Evolutionary conservation across 2,888 invertebrate species (phyloP).

Genomic region (Yponomeuta cagnagella): DNA sequence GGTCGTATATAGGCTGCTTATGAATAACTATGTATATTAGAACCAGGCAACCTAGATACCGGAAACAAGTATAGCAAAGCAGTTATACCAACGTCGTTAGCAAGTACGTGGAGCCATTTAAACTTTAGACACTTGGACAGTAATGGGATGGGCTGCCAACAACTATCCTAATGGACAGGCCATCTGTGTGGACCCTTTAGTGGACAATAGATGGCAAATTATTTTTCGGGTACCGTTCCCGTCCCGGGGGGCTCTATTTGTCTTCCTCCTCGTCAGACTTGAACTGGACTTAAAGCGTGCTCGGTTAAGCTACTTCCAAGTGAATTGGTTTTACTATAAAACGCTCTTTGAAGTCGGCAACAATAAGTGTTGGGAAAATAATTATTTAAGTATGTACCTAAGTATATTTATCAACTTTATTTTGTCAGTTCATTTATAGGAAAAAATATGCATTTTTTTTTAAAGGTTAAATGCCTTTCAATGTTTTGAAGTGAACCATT

Average conservation of each 20-base stretch:
- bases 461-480: too few species aligned
- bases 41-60: neutral
- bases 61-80: neutral
- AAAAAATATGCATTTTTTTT: too few species aligned
- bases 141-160: slow-evolving; percentile 1
- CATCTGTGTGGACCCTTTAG: neutral
- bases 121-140: neutral
- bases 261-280: neutral
- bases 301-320: neutral
- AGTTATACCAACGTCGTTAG: neutral
- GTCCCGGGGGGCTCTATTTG: neutral
- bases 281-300: neutral
- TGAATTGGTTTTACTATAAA: too few species aligned
- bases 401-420: neutral
- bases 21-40: too few species aligned
- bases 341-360: neutral
- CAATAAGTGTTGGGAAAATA: too few species aligned
- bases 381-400: too few species aligned
- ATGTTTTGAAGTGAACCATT: too few species aligned
- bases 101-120: neutral
- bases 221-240: neutral
- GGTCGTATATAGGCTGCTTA: too few species aligned
- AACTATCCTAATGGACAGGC: neutral
- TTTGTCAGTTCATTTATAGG: too few species aligned
- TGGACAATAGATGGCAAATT: neutral